Evolutionary conservation across 2,888 invertebrate species (phyloP).

Genomic region (Cheilosia variabilis): DNA sequence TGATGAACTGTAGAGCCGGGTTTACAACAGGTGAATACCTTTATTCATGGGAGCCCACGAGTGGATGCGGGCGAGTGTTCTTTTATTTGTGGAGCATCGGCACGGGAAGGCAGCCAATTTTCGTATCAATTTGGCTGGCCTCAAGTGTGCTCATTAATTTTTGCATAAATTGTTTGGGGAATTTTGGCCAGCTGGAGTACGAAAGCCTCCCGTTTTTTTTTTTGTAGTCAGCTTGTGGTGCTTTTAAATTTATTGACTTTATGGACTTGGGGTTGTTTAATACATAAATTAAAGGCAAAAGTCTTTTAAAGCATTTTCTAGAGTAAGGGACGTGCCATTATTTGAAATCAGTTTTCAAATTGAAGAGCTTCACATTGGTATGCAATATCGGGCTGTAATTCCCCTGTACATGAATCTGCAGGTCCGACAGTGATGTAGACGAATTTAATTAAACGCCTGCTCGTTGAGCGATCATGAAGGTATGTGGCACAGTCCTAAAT

Average conservation of each 20-base stretch:
- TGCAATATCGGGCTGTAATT: too few species aligned
- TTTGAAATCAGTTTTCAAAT: too few species aligned
- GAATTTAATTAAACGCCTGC: too few species aligned
- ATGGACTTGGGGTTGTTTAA: not conserved
- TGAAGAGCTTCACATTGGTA: too few species aligned
- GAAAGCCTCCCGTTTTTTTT: not conserved
- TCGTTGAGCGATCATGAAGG: too few species aligned
- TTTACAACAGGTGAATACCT: conserved; percentile 50
- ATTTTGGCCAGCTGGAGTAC: not conserved
- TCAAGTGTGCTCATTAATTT: conserved; percentile 50
- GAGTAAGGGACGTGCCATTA: too few species aligned
- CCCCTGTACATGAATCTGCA: too few species aligned
- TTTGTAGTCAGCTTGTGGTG: not conserved
- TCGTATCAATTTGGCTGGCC: conserved; percentile 40
- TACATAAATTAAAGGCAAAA: not conserved
- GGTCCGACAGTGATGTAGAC: too few species aligned
- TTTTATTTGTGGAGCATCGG: not conserved
- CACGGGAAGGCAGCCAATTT: not conserved
- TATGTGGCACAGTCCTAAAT: too few species aligned
- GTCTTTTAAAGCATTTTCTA: not conserved
- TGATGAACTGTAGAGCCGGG: conserved; percentile 38
- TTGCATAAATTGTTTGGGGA: conserved; percentile 44
- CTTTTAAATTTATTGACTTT: not conserved
- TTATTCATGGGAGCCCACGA: conserved; percentile 21
- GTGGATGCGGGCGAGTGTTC: not conserved